phyloP scores from a whole-genome alignment of 2,113 vertebrate species.

The Plectropomus leopardus region DNA sequence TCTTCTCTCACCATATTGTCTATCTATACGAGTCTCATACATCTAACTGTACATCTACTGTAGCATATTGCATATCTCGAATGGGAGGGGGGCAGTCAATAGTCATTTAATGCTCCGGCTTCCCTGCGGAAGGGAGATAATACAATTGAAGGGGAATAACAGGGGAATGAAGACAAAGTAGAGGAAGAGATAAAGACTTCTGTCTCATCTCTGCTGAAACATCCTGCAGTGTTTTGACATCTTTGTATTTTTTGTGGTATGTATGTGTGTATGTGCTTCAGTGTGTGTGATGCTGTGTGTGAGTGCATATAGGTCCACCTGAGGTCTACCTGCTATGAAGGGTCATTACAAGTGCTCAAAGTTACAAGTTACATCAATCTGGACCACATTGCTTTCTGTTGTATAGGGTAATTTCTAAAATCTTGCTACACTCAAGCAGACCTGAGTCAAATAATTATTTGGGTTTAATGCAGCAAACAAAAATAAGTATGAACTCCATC shows the following conservation, averaged over 20 bases:
- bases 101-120: constrained; percentile 50
- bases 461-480: constrained; percentile 29
- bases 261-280: constrained; percentile 4
- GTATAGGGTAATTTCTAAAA: not conserved
- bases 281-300: constrained; percentile 1
- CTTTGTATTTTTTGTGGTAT: constrained; percentile 27
- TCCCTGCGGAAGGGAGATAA: constrained; percentile 38
- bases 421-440: constrained; percentile 74
- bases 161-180: constrained; percentile 33
- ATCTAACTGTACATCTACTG: constrained; percentile 72
- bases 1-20: constrained; percentile 65
- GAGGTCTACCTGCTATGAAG: constrained; percentile 62
- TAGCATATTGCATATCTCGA: constrained; percentile 78
- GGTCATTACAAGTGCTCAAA: constrained; percentile 28
- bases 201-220: constrained; percentile 43
- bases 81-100: constrained; percentile 43
- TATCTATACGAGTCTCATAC: constrained; percentile 69
- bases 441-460: constrained; percentile 75
- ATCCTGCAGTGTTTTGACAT: constrained; percentile 47
- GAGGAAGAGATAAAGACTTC: constrained; percentile 34
- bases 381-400: constrained; percentile 46
- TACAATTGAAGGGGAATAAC: constrained; percentile 17
- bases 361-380: constrained; percentile 30
- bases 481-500: not conserved
- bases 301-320: constrained; percentile 62